Percentiles rank a stretch among this genome's conserved stretches.
phyloP scores from a whole-genome alignment of 2,888 invertebrate genomes.

The Barypeithes pellucidus region DNA sequence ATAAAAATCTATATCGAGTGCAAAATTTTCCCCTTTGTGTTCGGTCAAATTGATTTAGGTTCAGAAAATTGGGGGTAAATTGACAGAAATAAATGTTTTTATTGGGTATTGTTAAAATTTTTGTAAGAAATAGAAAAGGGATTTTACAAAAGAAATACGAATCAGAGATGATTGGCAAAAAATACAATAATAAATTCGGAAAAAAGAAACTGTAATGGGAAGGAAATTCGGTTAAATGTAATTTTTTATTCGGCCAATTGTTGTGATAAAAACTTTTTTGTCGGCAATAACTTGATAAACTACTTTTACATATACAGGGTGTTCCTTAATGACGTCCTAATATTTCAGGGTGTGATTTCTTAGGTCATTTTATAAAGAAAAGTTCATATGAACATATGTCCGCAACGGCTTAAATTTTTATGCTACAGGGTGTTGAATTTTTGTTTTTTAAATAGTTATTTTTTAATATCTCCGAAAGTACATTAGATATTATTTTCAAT shows the following conservation, averaged over 20 bases:
- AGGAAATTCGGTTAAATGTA: slow-evolving; percentile 8
- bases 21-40: slow-evolving; percentile 46
- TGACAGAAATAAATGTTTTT: slow-evolving; percentile 49
- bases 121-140: slow-evolving; percentile 25
- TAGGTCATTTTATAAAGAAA: no score
- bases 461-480: no score
- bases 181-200: slow-evolving; percentile 20
- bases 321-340: no score
- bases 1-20: slow-evolving; percentile 52
- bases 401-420: no score
- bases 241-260: slow-evolving; percentile 8
- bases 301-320: no score
- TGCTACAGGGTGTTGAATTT: no score
- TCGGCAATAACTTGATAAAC: no score
- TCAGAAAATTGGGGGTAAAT: slow-evolving; percentile 48
- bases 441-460: no score
- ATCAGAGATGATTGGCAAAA: slow-evolving; percentile 38
- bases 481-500: no score
- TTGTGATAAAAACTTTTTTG: not conserved
- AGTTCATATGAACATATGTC: no score
- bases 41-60: slow-evolving; percentile 48
- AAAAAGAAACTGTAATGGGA: slow-evolving; percentile 1
- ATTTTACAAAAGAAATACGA: slow-evolving; percentile 36
- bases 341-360: no score
- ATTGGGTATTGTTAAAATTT: slow-evolving; percentile 46